Conservation (phyloP, 1,140 invertebrate species). For the Temnothorax longispinosus region DNA sequence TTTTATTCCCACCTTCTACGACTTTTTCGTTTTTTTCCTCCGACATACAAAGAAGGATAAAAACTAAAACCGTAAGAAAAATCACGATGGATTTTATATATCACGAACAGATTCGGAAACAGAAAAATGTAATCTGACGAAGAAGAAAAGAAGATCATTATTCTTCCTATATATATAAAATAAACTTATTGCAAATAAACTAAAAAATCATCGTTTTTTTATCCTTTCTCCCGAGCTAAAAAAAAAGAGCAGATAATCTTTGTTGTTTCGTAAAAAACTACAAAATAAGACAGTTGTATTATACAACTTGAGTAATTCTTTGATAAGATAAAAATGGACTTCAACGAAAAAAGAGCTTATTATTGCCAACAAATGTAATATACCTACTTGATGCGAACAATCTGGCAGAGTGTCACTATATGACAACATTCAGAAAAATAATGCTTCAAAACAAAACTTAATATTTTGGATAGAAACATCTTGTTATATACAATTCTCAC, state of each 20-base stretch:
- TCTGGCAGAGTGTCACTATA: neutral
- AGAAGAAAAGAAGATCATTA: neutral
- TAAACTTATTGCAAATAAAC: neutral
- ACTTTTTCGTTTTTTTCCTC: neutral
- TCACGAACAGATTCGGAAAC: neutral
- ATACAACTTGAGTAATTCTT: neutral
- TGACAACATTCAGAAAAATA: neutral
- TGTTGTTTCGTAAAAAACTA: neutral
- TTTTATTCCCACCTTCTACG: constrained; percentile 21
- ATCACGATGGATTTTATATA: neutral
- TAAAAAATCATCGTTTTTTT: neutral
- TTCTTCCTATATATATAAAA: neutral
- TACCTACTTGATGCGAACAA: neutral
- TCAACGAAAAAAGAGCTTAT: neutral
- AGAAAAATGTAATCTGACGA: neutral
- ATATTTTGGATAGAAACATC: neutral
- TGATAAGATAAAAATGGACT: constrained; percentile 2
- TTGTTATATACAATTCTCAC: neutral
- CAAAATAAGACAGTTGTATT: neutral
- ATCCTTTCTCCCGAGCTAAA: neutral
- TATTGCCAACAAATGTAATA: neutral
- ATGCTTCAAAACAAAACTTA: neutral
- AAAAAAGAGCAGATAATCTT: neutral
- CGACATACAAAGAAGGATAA: neutral
- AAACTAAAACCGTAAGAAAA: constrained; percentile 2